These are phyloP conservation scores for Enhydra lutris DNA, from an alignment of 2,113 vertebrate species.

Conservation along the genomic window DNA sequence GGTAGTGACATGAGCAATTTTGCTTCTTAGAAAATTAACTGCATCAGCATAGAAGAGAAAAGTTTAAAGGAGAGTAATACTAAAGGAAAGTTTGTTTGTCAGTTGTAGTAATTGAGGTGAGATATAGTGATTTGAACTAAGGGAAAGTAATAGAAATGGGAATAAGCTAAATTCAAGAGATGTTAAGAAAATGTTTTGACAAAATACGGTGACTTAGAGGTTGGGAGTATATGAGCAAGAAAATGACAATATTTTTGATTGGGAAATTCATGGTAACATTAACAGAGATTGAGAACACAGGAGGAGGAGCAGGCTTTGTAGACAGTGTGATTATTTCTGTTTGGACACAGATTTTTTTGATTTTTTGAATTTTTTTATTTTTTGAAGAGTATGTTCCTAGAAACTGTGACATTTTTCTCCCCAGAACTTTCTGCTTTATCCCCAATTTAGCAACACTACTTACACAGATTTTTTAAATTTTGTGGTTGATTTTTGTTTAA, in stretches of 20 bases:
- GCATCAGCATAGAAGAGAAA: neutral
- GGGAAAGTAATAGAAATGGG: neutral
- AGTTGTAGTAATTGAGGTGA: neutral
- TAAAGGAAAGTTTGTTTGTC: neutral
- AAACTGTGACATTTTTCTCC: neutral
- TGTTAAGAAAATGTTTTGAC: neutral
- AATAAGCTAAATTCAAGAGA: neutral
- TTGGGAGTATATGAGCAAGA: neutral
- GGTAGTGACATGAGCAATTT: neutral
- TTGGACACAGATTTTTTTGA: neutral
- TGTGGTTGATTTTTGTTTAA: neutral
- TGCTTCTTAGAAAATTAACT: neutral
- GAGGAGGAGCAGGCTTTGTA: neutral
- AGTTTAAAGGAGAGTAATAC: neutral
- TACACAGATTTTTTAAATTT: neutral
- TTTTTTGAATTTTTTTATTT: neutral
- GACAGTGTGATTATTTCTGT: neutral
- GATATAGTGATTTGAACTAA: neutral
- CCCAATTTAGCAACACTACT: neutral
- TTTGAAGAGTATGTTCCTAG: neutral
- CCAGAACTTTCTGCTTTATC: neutral
- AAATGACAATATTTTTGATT: neutral
- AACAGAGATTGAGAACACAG: neutral
- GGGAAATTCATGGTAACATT: neutral
- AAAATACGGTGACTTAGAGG: neutral